Evolutionary conservation across 2,113 vertebrate species (phyloP).

Genomic region (cat (Felis catus)): F.catus_Fca126_mat1.0 CM031414.1:35015501-35016000

Average conservation of each 20-base stretch:
- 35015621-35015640: not conserved
- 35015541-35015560: not conserved
- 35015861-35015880: not conserved
- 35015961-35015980: not conserved
- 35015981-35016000: not conserved
- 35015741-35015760: not conserved
- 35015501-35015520: not conserved
- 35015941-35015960: not conserved
- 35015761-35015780: not conserved
- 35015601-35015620: not conserved
- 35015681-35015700: not conserved
- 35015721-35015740: not conserved
- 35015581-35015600: not conserved
- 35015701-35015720: no score
- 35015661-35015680: not conserved
- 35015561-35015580: not conserved
- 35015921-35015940: not conserved
- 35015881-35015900: not conserved
- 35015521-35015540: not conserved
- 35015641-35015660: not conserved
- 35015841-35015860: not conserved
- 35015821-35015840: not conserved
- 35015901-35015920: not conserved
- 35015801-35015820: accelerated
- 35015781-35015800: no score